phyloP scores from a whole-genome alignment of 2,797 vertebrate genomes.

The Enteromius afrohamiltoni region DNA sequence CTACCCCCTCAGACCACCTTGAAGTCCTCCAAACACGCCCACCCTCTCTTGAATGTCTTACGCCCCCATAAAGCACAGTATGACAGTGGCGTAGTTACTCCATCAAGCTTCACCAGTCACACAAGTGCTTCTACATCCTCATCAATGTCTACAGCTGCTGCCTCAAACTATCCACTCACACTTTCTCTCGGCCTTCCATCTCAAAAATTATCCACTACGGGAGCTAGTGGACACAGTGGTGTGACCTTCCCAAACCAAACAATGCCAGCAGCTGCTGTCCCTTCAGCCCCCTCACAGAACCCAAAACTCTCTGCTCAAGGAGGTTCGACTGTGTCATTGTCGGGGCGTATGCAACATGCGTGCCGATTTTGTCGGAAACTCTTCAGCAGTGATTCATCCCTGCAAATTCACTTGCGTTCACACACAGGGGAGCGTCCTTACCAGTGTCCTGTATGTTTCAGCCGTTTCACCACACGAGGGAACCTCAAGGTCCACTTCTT shows the following conservation, averaged over 20 bases:
- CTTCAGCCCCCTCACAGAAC: slow-evolving; percentile 68
- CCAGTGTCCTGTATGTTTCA: slow-evolving; percentile 91
- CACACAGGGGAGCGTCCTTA: slow-evolving; percentile 92
- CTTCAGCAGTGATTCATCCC: slow-evolving; percentile 89
- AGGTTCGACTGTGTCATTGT: slow-evolving; percentile 62
- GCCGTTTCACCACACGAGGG: slow-evolving; percentile 90
- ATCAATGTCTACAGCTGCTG: slow-evolving; percentile 67
- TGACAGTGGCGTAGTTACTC: slow-evolving; percentile 63
- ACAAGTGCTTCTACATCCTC: slow-evolving; percentile 63
- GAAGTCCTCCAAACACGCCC: slow-evolving; percentile 72
- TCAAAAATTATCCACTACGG: slow-evolving; percentile 72
- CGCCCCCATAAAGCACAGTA: slow-evolving; percentile 75
- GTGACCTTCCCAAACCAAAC: slow-evolving; percentile 71
- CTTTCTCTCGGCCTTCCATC: slow-evolving; percentile 75
- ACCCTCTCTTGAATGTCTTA: slow-evolving; percentile 76
- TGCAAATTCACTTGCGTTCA: slow-evolving; percentile 92
- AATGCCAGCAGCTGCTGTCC: slow-evolving; percentile 65
- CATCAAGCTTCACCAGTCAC: slow-evolving; percentile 67
- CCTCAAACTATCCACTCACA: slow-evolving; percentile 72
- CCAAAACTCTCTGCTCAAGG: slow-evolving; percentile 58
- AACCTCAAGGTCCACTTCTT: slow-evolving; percentile 94
- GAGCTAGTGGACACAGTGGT: slow-evolving; percentile 66
- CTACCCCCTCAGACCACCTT: slow-evolving; percentile 71
- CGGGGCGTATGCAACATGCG: slow-evolving; percentile 76
- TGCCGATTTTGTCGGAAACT: slow-evolving; percentile 90